A percentile compares a stretch with the other conserved stretches of the same genome.
Conservation (phyloP, 2,888 invertebrate species). For the Lobophora halterata region DNA sequence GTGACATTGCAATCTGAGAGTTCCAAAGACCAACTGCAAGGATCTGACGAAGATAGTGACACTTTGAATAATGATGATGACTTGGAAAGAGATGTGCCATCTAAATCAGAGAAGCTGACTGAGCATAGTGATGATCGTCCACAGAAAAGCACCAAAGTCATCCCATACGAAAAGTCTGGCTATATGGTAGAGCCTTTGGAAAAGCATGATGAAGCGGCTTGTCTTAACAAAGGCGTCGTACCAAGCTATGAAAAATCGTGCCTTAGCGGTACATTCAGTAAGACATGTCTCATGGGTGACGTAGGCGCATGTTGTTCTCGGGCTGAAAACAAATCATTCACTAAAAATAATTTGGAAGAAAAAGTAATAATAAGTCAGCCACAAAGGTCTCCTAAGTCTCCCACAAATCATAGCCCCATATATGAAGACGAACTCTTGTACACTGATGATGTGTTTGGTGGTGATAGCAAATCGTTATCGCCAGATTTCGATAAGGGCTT, state of each 20-base stretch:
- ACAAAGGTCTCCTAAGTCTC: conserved; percentile 82
- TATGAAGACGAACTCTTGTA: conserved; percentile 82
- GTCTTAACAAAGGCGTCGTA: conserved; percentile 64
- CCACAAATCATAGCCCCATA: conserved; percentile 80
- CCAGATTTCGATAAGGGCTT: conserved; percentile 78
- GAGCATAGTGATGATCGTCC: conserved; percentile 59
- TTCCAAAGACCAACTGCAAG: conserved; percentile 82
- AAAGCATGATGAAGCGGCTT: conserved; percentile 60
- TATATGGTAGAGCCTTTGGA: conserved; percentile 77
- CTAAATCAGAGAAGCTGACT: conserved; percentile 64
- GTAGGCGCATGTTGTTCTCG: conserved; percentile 71
- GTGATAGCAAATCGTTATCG: conserved; percentile 81
- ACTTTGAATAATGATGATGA: conserved; percentile 85
- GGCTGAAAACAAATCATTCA: conserved; percentile 63
- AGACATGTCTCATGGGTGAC: conserved; percentile 71
- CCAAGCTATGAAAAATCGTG: conserved; percentile 74
- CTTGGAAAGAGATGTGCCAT: conserved; percentile 76
- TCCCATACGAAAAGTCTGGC: conserved; percentile 73
- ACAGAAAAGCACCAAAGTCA: conserved; percentile 56
- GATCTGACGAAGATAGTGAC: conserved; percentile 85
- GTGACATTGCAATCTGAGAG: conserved; percentile 86
- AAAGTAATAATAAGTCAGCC: conserved; percentile 83
- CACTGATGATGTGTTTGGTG: conserved; percentile 82
- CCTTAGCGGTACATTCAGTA: conserved; percentile 70
- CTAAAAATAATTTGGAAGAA: conserved; percentile 64